Evolutionary conservation across 1,140 invertebrate genomes (phyloP), one percentile per base, ranked within the genome.

Genomic region (Drosophila lacteicornis): DNA sequence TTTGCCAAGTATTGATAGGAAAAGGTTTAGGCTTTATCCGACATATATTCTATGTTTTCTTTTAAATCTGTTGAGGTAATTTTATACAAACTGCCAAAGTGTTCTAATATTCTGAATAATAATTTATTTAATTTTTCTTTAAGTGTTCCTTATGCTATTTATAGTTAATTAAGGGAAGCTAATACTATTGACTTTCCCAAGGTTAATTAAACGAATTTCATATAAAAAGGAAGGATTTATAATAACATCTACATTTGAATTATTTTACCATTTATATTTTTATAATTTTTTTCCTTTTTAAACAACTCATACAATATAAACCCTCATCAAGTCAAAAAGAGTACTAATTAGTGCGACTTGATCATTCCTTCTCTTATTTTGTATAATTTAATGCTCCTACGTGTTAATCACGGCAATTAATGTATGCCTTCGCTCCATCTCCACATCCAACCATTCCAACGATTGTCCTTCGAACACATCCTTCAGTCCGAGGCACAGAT

Each of bases 351-450:
- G 0, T n/a, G 5, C 46, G 45, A 27, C 53, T 11, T 6, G 38
- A 25, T 6, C 11, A 36, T 19, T 38, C 13, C 12, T 17, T 6
- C n/a, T n/a, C 12, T 60, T 62, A 51, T 81, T 59, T 70, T 82
- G 60, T 69, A 85, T 90, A 91, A 90, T 90, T 90, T 90, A 91
- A 90, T 82, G 79, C 68, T 62, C 47, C 67, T 90, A 90, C 85
- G 85, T 90, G 85, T 90, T 90, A 90, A 90, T 90, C 85, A 91
- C 75, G 63, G 86, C 85, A 74, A 75, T 90, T 85, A 90, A 82
- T 85, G 84, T 51, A 67, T 56, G 80, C 69, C 47, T 27, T 59
- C 45, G 38, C 33, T 50, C 59, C 62, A 22, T 69, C 42, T 49
- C 38, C 77, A 77, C 76, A 22, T 56, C 19, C 19, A 8, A 25